A percentile compares a stretch with the other conserved stretches of the same genome.
These are phyloP conservation scores for Aythya baeri DNA, from an alignment of 2,113 vertebrate genomes.

Conservation along the genomic window DNA sequence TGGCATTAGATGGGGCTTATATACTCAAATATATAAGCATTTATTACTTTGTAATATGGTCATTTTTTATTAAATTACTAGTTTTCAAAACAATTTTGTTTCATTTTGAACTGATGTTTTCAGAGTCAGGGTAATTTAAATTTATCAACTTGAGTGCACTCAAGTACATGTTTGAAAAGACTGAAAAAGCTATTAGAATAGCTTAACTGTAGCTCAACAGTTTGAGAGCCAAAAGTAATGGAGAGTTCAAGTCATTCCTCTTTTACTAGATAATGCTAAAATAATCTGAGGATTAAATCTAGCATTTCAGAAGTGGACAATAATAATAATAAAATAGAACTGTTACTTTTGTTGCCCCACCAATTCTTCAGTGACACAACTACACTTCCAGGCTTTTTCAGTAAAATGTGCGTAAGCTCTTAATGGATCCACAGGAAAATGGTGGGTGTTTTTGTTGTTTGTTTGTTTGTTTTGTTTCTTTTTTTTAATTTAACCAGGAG, in stretches of 20 bases:
- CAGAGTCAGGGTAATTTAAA: constrained; percentile 64
- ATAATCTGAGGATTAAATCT: constrained; percentile 17
- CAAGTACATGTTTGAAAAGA: constrained; percentile 56
- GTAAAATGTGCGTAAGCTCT: background rate
- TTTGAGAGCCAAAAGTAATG: constrained; percentile 17
- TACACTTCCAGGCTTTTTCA: background rate
- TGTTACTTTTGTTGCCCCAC: background rate
- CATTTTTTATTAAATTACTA: constrained; percentile 66
- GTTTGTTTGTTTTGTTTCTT: background rate
- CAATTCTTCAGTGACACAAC: background rate
- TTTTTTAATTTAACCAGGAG: background rate
- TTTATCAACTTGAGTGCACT: constrained; percentile 63
- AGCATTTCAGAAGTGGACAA: background rate
- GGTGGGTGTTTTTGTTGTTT: background rate
- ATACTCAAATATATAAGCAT: constrained; percentile 42
- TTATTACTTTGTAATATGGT: constrained; percentile 42
- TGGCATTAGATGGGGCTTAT: constrained; percentile 1
- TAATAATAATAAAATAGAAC: background rate
- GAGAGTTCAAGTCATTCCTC: background rate
- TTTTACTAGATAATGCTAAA: background rate
- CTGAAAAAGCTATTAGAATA: constrained; percentile 57
- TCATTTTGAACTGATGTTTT: constrained; percentile 67
- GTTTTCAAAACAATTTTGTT: constrained; percentile 70
- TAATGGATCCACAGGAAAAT: background rate
- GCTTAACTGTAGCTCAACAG: constrained; percentile 24